Base-by-base conservation (phyloP, 2,113 vertebrate genomes). In the Chaetura pelagica region DNA sequence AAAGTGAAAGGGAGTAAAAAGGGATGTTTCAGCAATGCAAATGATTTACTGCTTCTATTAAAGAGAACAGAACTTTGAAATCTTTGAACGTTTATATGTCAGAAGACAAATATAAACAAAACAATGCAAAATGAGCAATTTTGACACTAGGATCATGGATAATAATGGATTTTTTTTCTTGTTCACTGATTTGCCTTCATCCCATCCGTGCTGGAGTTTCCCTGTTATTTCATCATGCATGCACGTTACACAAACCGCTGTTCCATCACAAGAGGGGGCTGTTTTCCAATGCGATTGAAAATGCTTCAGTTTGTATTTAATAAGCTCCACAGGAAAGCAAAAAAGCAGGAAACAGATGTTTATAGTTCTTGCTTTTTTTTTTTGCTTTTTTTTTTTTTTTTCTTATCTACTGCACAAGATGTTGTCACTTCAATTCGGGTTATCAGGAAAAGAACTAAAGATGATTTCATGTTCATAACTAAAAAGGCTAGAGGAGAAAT, bases 211-310 rank as follows among this genome's bases (percentile, higher is more conserved):
- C 48, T 40, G 40, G 19, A 18, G 15, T 80, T 87, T 61, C 74
- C 24, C 10, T 10, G 26, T 21, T 54, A 63, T 29, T 92, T 62
- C 9, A 23, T 72, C 38, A 27, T 38, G 5, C 8, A 27, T 2
- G 19, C 35, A 30, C 1, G 0, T 58, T 67, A n/a, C 34, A 67
- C 57, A 89, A 69, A 48, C 34, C 38, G 6, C 84, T n/a, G 34
- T 96, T 96, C 94, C 18, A 51, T 90, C 98, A 97, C 97, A 96
- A 98, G 98, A 91, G 93, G 98, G 98, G 8, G 96, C 97, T 97
- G 57, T 97, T 97, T 96, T 97, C 96, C 63, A 96, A 95, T 18
- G 40, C 35, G 92, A 91, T 12, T 29, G 21, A 19, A 85, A 92
- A 20, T 0, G 1, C 32, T 94, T 55, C 30, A 1, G 32, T 67